Evolutionary conservation across 2,113 vertebrate species (phyloP), one percentile per base, ranked within the genome.

Genomic region (Jacana jacana): DNA sequence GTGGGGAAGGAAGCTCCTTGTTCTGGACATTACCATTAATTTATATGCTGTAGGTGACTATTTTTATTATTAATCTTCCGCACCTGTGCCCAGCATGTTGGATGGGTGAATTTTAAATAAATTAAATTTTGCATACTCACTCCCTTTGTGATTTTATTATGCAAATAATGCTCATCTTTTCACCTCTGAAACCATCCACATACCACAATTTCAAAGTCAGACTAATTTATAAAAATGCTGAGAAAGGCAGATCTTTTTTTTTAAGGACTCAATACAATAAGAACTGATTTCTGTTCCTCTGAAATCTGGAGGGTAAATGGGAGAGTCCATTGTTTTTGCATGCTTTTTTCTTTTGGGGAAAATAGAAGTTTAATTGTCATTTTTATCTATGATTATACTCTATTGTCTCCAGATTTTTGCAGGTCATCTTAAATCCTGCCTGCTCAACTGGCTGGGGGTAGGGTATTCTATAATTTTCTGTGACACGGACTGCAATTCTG

Each of bases 81-180:
- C 81, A 97, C 93, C 85, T 97, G 33, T 85, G 92, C 80, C 93
- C 89, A 95, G 95, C 60, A 81, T 79, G 73, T 76, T 82, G 80
- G 95, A 90, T 89, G 64, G 83, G 64, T 83, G 94, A 96, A 96
- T 97, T 97, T 97, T 97, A 97, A 97, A 97, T 89, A 93, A 93
- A 97, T 96, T 95, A 97, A 55, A 95, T 96, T 93, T 91, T 96
- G 96, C 92, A 97, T 80, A 89, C 87, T 96, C 89, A 86, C 84
- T 94, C 55, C 52, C 86, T 97, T 94, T 95, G 93, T 96, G 96
- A 96, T 96, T 97, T 97, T 96, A 94, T 97, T 97, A 97, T 97
- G 96, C 96, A 97, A 97, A 97, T 93, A 96, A 75, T 27, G 66
- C 33, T 96, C 92, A 89, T 97, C 93, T 89, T 88, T 97, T 95